Evolutionary conservation across 2,113 vertebrate genomes (phyloP), one percentile per base, ranked within the genome.

Genomic region (Chloropsis hardwickii): DNA sequence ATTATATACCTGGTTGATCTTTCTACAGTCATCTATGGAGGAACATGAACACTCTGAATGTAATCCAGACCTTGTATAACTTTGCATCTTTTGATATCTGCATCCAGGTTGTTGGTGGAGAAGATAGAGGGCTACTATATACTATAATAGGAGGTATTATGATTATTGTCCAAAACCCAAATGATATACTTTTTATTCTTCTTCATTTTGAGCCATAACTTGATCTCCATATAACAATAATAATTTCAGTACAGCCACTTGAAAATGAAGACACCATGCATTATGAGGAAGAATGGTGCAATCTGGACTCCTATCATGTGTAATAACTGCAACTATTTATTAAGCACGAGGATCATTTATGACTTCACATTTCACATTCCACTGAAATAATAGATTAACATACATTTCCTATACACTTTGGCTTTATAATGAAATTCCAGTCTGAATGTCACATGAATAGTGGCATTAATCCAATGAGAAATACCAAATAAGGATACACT

Each of bases 241-340:
- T 80, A 88, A 90, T 88, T 94, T 93, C 42, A 70, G 29, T n/a
- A 80, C 18, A 54, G 8, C 10, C 20, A 44, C 64, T 90, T 77
- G 60, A 70, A 94, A 92, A 65, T 57, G 45, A 84, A 92, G 76
- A 81, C 78, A 78, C 24, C 10, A 6, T 50, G 22, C 72, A 73
- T 88, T 95, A 90, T 62, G 42, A 88, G 67, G 35, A 95, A 73
- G 67, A 88, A 94, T 88, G 44, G 73, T 61, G 29, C 62, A 95
- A 86, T 93, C 71, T 92, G 85, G 45, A 53, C 19, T 86, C 48
- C 37, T 86, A 73, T 90, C 27, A 65, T n/a, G 5, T 82, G 39
- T n/a, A 88, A 92, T 92, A 92, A 44, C 56, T 78, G 21, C 61
- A 81, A 81, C 50, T 94, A 88, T 86, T 92, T 95, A 80, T 91